Percentiles rank a stretch among this genome's conserved stretches.
These are phyloP conservation scores for Penelope pileata DNA, from an alignment of 2,113 vertebrate species.

Conservation along the genomic window DNA sequence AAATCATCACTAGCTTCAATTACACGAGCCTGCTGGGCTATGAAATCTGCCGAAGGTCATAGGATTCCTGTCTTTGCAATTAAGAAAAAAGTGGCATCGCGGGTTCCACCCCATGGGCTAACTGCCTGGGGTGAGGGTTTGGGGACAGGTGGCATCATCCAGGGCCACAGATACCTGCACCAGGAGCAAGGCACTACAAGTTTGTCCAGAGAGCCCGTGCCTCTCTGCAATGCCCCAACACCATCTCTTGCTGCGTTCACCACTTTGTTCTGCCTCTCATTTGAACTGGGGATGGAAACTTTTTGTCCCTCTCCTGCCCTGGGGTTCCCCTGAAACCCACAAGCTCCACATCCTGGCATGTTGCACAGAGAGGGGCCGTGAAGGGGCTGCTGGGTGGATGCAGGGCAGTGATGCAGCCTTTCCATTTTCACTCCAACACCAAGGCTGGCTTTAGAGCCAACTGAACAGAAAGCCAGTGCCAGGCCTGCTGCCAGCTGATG, in stretches of 20 bases:
- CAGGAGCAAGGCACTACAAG: background rate
- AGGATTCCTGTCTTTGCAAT: slow-evolving; percentile 48
- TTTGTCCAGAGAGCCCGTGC: background rate
- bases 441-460: background rate
- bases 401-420: background rate
- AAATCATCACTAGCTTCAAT: slow-evolving; percentile 68
- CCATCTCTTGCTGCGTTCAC: background rate
- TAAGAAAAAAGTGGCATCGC: slow-evolving; percentile 25
- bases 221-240: background rate
- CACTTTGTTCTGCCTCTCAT: background rate
- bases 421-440: background rate
- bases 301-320: background rate
- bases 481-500: slow-evolving; percentile 4
- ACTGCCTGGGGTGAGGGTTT: background rate
- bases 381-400: background rate
- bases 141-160: rapidly evolving
- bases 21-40: slow-evolving; percentile 51
- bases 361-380: rapidly evolving
- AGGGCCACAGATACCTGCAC: background rate
- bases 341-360: background rate
- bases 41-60: slow-evolving; percentile 66
- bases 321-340: background rate
- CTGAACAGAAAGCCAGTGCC: background rate
- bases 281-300: background rate
- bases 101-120: background rate